phyloP scores from a whole-genome alignment of 2,797 vertebrate genomes.

The Malurus splendens region DNA sequence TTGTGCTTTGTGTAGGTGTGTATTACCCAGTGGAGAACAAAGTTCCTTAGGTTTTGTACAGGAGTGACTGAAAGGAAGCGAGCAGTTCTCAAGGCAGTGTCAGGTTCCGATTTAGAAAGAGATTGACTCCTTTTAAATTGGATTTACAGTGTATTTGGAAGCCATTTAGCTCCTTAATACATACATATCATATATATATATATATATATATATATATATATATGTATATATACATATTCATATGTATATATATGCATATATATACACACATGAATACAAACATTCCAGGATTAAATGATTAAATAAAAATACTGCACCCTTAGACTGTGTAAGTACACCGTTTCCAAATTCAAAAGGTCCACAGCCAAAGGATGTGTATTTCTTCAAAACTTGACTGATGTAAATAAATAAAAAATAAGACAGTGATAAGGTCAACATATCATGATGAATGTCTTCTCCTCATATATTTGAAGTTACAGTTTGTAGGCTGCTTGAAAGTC shows the following conservation, averaged over 20 bases:
- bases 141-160: neutral
- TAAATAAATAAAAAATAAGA: neutral
- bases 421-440: neutral
- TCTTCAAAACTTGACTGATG: neutral
- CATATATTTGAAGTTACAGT: neutral
- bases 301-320: neutral
- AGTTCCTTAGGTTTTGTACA: neutral
- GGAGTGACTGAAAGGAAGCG: neutral
- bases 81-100: neutral
- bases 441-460: neutral
- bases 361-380: neutral
- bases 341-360: neutral
- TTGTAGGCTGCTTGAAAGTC: neutral
- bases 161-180: neutral
- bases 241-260: too few relatives aligned
- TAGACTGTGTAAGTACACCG: neutral
- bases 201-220: too few relatives aligned
- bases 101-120: neutral
- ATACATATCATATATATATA: neutral
- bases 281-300: neutral
- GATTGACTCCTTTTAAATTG: neutral
- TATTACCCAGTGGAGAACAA: neutral
- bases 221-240: fast-evolving
- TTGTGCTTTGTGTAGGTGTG: neutral
- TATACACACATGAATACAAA: neutral